Evolutionary conservation across 2,113 vertebrate species (phyloP).

Genomic region (Neopipo cinnamomea): DNA sequence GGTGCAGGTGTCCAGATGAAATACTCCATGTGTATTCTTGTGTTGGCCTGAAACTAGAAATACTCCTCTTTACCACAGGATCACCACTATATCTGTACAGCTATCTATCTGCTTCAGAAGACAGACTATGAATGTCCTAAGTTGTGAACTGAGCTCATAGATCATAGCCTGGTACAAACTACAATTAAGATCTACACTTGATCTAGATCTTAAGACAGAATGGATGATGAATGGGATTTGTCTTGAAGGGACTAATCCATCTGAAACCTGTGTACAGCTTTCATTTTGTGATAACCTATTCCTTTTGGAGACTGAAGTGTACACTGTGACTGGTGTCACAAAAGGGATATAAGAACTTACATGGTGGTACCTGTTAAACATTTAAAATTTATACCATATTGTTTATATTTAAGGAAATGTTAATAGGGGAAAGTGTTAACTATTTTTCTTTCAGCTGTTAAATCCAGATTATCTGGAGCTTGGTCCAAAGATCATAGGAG

Average conservation of each 20-base stretch:
- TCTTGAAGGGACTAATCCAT: background rate
- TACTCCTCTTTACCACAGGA: background rate
- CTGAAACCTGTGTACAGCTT: background rate
- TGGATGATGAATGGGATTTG: background rate
- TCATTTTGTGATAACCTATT: background rate
- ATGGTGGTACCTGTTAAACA: background rate
- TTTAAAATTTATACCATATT: background rate
- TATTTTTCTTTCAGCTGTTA: background rate
- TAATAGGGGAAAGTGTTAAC: background rate
- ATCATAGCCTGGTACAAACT: background rate
- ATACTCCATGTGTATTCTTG: background rate
- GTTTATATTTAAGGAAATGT: background rate
- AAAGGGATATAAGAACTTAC: background rate
- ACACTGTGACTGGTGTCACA: background rate
- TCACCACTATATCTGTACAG: fast-evolving
- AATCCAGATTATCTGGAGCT: background rate
- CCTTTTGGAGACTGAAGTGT: background rate
- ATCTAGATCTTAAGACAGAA: background rate
- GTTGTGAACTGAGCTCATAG: background rate
- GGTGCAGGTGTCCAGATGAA: background rate
- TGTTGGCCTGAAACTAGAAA: background rate
- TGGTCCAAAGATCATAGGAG: background rate
- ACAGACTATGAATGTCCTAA: background rate
- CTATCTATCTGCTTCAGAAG: background rate
- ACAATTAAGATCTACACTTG: background rate